These are phyloP conservation scores for Parazoanthus swiftii DNA, from an alignment of 92 coral and sea anemone species.

Conservation along the genomic window DNA sequence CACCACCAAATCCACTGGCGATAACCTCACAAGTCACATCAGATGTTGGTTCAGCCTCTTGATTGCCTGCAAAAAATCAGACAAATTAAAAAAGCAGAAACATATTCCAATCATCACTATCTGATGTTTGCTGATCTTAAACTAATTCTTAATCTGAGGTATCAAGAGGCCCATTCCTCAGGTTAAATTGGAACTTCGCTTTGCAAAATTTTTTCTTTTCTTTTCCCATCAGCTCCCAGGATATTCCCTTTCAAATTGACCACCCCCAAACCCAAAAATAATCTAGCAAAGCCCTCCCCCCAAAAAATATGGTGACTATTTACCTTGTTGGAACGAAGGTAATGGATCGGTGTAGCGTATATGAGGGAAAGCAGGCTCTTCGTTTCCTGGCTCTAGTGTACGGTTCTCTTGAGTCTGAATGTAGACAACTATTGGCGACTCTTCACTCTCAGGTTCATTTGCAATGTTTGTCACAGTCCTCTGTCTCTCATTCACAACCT, in stretches of 20 bases:
- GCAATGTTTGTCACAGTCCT: neutral
- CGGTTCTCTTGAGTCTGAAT: constrained; percentile 32
- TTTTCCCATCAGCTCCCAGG: too few species aligned
- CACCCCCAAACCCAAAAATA: neutral
- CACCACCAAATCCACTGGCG: constrained; percentile 33
- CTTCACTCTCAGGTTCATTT: constrained; percentile 10
- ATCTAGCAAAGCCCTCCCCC: neutral
- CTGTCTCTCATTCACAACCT: constrained; percentile 19
- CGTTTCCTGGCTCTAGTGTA: neutral
- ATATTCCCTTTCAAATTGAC: too few species aligned
- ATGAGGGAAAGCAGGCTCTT: neutral
- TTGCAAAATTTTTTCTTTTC: too few species aligned
- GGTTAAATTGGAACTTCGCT: too few species aligned
- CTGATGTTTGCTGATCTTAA: neutral
- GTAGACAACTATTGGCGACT: constrained; percentile 34
- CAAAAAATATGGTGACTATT: neutral
- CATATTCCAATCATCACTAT: neutral
- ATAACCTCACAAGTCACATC: constrained; percentile 38
- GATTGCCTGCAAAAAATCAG: constrained; percentile 13
- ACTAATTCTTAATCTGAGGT: too few species aligned
- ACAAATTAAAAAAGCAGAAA: neutral
- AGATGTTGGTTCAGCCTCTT: constrained; percentile 32
- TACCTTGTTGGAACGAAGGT: constrained; percentile 40
- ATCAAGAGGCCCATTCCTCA: neutral
- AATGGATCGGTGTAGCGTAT: constrained; percentile 43